Evolutionary conservation across 2,888 invertebrate genomes (phyloP).

Genomic region (Melieria crassipennis): DNA sequence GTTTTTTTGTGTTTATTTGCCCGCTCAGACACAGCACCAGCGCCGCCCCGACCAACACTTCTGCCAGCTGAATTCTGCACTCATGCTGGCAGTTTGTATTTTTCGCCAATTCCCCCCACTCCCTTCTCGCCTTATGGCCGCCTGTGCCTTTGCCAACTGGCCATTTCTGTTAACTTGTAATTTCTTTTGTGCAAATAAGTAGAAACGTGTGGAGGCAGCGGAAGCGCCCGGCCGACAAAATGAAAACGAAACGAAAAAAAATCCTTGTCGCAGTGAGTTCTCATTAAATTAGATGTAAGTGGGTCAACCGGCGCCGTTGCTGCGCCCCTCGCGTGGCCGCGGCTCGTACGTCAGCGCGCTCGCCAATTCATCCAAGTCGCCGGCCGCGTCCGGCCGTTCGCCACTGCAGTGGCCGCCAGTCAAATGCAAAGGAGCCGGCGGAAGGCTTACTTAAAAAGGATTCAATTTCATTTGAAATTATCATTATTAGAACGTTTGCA

Average conservation of each 20-base stretch:
- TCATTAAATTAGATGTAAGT: constrained; percentile 36
- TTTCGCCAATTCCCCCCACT: not conserved
- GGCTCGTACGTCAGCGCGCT: constrained; percentile 9
- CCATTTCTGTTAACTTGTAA: constrained; percentile 27
- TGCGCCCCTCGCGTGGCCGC: not conserved
- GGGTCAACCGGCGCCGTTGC: constrained; percentile 21
- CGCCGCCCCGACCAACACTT: not conserved
- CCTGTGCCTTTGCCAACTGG: constrained; percentile 3
- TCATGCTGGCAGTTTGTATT: not conserved
- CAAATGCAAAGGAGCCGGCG: not conserved
- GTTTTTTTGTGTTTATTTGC: not conserved
- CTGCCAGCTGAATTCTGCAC: not conserved
- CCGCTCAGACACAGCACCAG: not conserved
- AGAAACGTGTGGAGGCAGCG: not conserved
- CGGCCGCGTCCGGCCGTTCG: no score
- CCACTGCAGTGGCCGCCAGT: no score
- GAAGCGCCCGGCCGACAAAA: no score
- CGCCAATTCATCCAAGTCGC: constrained; percentile 18
- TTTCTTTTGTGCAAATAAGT: constrained; percentile 18
- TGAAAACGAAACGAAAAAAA: constrained; percentile 9
- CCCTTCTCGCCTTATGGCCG: not conserved
- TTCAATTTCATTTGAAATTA: constrained; percentile 38
- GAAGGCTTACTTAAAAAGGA: constrained; percentile 22
- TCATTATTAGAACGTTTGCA: constrained; percentile 28
- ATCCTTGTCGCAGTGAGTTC: constrained; percentile 32